Percentiles rank a stretch among this genome's conserved stretches.
phyloP scores from a whole-genome alignment of 2,797 vertebrate species.

The Cryptoprocta ferox region DNA sequence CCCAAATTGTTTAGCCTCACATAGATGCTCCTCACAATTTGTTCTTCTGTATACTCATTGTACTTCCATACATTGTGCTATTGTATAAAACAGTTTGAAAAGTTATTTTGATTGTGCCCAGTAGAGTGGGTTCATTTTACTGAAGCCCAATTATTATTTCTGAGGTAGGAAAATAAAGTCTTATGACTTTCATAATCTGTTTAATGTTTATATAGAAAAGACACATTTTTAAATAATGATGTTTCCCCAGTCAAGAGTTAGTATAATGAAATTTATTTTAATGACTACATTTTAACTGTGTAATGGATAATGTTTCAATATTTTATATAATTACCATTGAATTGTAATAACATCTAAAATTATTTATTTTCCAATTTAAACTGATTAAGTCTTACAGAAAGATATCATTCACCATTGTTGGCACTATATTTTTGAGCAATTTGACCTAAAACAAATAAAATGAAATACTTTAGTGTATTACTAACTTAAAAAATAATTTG shows the following conservation, averaged over 20 bases:
- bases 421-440: neutral
- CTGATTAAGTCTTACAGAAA: neutral
- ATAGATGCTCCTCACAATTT: neutral
- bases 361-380: neutral
- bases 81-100: neutral
- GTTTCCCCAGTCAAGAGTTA: neutral
- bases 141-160: neutral
- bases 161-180: neutral
- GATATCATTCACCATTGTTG: neutral
- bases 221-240: neutral
- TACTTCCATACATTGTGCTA: neutral
- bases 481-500: neutral
- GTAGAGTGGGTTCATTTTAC: neutral
- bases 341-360: neutral
- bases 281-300: neutral
- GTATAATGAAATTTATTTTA: slow-evolving; percentile 13
- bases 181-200: neutral
- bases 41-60: neutral
- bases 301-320: neutral
- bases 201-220: neutral
- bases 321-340: slow-evolving; percentile 29
- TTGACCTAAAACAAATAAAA: neutral
- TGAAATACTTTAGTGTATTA: neutral
- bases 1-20: neutral
- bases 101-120: neutral